Conservation (phyloP, 2,888 invertebrate species). For the Limenitis camilla region DNA sequence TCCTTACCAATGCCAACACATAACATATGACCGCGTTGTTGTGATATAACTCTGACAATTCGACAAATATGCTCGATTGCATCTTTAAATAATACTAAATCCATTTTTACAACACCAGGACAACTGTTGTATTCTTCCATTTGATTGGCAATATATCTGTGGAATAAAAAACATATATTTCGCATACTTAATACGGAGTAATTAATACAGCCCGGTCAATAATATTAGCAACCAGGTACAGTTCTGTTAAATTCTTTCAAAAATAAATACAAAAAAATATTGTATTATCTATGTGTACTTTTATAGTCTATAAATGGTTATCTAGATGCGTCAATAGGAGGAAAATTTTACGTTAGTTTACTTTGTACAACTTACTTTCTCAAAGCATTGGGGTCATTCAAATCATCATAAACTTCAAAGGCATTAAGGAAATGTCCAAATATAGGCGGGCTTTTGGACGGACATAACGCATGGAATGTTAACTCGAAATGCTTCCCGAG, state of each 20-base stretch:
- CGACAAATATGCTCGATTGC: conserved; percentile 90
- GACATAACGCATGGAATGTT: conserved; percentile 85
- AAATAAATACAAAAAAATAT: conserved; percentile 80
- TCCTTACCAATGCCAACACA: conserved; percentile 84
- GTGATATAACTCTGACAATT: conserved; percentile 87
- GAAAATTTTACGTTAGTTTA: no score
- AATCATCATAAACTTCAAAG: conserved; percentile 85
- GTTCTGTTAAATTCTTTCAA: conserved; percentile 84
- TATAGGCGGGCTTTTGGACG: conserved; percentile 79
- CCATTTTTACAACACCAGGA: conserved; percentile 85
- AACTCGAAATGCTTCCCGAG: conserved; percentile 86
- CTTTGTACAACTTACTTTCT: conserved; percentile 42
- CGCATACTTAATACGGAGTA: not conserved
- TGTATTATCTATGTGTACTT: conserved; percentile 89
- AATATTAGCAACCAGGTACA: conserved; percentile 88
- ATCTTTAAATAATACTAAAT: conserved; percentile 89
- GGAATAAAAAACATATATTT: not conserved
- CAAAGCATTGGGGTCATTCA: conserved; percentile 74
- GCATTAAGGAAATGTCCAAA: conserved; percentile 89
- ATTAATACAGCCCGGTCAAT: conserved; percentile 73
- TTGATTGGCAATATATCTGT: conserved; percentile 69
- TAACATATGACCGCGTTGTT: conserved; percentile 87
- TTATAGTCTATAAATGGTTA: conserved; percentile 84
- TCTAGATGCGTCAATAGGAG: not conserved
- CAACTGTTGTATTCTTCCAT: conserved; percentile 87